Evolutionary conservation across 2,888 invertebrate genomes (phyloP).

Genomic region (Nasonia oneida): DNA sequence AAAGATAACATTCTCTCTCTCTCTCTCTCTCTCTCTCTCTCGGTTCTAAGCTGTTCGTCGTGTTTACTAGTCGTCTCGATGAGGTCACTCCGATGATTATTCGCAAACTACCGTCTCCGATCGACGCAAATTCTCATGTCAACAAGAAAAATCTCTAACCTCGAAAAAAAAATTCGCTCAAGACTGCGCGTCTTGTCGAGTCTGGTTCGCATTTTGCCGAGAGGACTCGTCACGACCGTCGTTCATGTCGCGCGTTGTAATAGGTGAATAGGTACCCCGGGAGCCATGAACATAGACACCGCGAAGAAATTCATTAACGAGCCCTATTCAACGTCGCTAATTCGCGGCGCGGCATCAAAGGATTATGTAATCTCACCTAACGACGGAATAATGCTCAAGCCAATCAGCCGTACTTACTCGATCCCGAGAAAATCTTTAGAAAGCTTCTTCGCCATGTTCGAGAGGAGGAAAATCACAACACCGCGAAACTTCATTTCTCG

Average conservation of each 20-base stretch:
- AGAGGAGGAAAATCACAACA: neutral
- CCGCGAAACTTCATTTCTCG: neutral
- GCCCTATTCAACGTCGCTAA: neutral
- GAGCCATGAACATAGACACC: neutral
- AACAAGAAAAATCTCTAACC: neutral
- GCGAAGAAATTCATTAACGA: neutral
- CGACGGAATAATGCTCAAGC: neutral
- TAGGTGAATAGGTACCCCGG: too few relatives aligned
- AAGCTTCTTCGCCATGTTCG: neutral
- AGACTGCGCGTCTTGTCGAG: too few relatives aligned
- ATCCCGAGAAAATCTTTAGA: neutral
- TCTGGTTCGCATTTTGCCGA: too few relatives aligned
- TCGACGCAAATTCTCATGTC: neutral
- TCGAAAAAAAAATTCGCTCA: neutral
- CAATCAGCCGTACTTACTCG: too few relatives aligned
- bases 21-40: too few relatives aligned
- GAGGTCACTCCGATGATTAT: neutral
- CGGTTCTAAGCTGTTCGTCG: neutral
- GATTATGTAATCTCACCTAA: conserved; percentile 5
- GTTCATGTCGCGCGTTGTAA: too few relatives aligned
- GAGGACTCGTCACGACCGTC: too few relatives aligned
- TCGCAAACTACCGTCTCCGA: neutral
- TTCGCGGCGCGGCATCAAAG: neutral
- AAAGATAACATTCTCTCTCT: neutral
- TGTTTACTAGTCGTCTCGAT: neutral